Percentiles rank a stretch among this genome's conserved stretches.
Evolutionary conservation across 2,797 vertebrate species (phyloP).

Genomic region (Schizopygopsis pylzovi): DNA sequence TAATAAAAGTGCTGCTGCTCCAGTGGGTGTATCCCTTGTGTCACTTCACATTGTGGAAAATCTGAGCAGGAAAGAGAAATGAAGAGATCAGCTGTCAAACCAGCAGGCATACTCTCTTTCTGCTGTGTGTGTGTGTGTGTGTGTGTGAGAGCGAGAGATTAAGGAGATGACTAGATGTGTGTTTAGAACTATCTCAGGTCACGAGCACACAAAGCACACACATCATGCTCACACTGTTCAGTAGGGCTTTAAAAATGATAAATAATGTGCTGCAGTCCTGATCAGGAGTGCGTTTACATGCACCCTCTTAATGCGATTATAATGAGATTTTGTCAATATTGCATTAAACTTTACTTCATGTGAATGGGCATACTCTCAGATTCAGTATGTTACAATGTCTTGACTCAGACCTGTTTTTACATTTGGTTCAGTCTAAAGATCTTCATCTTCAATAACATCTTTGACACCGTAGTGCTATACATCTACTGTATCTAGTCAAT

Average conservation of each 20-base stretch:
- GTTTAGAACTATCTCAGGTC: slow-evolving; percentile 8
- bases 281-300: background rate
- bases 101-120: background rate
- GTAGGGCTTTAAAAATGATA: background rate
- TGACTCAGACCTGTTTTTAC: background rate
- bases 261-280: background rate
- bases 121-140: background rate
- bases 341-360: too few species aligned
- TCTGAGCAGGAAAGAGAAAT: background rate
- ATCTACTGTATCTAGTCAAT: background rate
- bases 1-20: slow-evolving; percentile 16
- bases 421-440: background rate
- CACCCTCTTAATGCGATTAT: too few species aligned
- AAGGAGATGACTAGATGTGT: background rate
- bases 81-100: slow-evolving; percentile 6
- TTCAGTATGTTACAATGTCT: background rate
- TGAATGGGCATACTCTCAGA: slow-evolving; percentile 25
- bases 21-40: slow-evolving; percentile 10
- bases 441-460: background rate
- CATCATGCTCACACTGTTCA: background rate
- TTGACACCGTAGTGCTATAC: background rate
- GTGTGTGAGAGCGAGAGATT: slow-evolving; percentile 9
- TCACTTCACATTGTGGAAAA: slow-evolving; percentile 19
- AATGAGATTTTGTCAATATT: too few species aligned
- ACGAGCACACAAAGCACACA: background rate